These are phyloP conservation scores for Microdon myrmicae DNA, from an alignment of 2,888 invertebrate species.

Conservation along the genomic window DNA sequence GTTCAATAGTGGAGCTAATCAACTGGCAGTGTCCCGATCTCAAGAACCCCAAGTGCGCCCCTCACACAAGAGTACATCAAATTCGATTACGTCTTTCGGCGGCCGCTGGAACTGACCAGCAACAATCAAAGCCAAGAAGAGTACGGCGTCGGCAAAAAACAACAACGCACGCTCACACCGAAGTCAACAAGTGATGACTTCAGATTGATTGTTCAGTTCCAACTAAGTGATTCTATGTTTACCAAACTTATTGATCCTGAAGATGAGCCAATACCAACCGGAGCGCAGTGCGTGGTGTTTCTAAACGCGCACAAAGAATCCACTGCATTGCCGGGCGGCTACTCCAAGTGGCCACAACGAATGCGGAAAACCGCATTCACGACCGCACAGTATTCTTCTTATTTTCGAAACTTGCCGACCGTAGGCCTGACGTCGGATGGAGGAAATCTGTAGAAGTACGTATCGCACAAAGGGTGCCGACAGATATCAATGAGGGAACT, in stretches of 20 bases:
- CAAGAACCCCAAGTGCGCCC: too few species aligned
- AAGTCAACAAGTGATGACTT: slow-evolving; percentile 52
- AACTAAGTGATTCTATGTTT: slow-evolving; percentile 53
- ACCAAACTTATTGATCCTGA: slow-evolving; percentile 53
- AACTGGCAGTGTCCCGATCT: too few species aligned
- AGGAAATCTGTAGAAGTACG: slow-evolving; percentile 50
- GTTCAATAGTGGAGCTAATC: too few species aligned
- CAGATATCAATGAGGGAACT: slow-evolving; percentile 49
- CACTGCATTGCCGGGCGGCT: too few species aligned
- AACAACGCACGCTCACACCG: slow-evolving; percentile 22
- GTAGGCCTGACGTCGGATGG: slow-evolving; percentile 44
- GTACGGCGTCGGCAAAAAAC: slow-evolving; percentile 3
- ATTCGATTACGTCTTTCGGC: too few species aligned
- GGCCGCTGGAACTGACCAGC: slow-evolving; percentile 50
- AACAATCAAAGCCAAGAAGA: slow-evolving; percentile 37
- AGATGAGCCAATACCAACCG: slow-evolving; percentile 52
- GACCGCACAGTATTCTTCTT: slow-evolving; percentile 34
- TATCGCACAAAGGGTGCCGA: slow-evolving; percentile 52
- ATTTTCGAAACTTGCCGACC: slow-evolving; percentile 25
- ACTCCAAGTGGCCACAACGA: slow-evolving; percentile 51
- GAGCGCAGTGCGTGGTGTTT: slow-evolving; percentile 27
- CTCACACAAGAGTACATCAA: too few species aligned
- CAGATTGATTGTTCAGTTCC: slow-evolving; percentile 52
- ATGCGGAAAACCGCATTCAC: slow-evolving; percentile 52
- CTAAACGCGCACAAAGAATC: slow-evolving; percentile 20